Evolutionary conservation across 2,797 vertebrate genomes (phyloP), one percentile per base, ranked within the genome.

Genomic region (Carapus acus): DNA sequence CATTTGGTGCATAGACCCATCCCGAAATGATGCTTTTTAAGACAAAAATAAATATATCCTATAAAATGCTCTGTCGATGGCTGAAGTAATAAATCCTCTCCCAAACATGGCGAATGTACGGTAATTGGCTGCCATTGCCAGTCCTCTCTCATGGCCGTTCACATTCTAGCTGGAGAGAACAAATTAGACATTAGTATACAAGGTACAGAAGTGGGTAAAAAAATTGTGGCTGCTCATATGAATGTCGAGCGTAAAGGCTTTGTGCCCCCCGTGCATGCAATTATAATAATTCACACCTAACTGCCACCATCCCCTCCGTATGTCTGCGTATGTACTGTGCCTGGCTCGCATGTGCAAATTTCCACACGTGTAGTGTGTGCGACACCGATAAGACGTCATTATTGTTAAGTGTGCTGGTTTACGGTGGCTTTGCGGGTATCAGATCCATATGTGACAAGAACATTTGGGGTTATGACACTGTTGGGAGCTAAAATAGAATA

Each of bases 251-350:
- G 40, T 45, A 54, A 42, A 68, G 56, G 54, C 49, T 58, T 40
- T 47, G 2, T 48, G 49, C 65, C 58, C n/a, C 40, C 34, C 45
- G n/a, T 64, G 54, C 58, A 50, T 60, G 37, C 39, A 39, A 18
- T 65, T 60, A 61, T 51, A 65, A 70, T 81, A 73, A 74, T 69
- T 76, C 59, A 61, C 38, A 23, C 47, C 45, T 49, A 56, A 65
- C 49, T 54, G 51, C 45, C 43, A 37, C 44, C 47, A 2, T 53
- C 40, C 43, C 42, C 22, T 53, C 8, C 46, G 27, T 47, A 53
- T 45, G 23, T 54, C 15, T 40, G 2, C 12, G 2, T n/a, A 8
- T 33, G 8, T 33, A 33, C n/a, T 33, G 31, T 33, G 6, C 31
- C 31, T 3, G 44, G 21, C n/a, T 17, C 45, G 48, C 33, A 38